A percentile compares a stretch with the other conserved stretches of the same genome.
Evolutionary conservation across 2,797 vertebrate genomes (phyloP).

Genomic region (Dryobates pubescens): DNA sequence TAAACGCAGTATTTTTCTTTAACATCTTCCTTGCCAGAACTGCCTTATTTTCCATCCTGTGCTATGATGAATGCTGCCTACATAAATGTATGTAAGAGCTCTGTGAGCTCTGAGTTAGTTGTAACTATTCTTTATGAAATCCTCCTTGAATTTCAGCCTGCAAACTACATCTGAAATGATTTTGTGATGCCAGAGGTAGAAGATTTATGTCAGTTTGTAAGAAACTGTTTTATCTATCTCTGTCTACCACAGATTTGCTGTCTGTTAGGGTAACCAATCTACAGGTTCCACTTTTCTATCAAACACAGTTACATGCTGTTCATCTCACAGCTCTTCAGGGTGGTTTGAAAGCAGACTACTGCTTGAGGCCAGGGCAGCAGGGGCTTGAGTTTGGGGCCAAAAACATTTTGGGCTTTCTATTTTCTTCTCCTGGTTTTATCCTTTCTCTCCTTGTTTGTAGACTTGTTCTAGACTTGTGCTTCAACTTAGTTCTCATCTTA

Average conservation of each 20-base stretch:
- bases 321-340: neutral
- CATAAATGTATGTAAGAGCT: neutral
- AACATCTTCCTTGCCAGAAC: neutral
- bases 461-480: neutral
- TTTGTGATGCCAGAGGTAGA: neutral
- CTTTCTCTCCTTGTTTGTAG: neutral
- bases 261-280: neutral
- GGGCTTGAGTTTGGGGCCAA: neutral
- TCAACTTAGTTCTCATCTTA: neutral
- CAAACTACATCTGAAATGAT: neutral
- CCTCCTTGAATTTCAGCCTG: neutral
- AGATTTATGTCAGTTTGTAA: neutral
- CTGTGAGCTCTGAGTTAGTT: neutral
- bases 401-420: fast-evolving
- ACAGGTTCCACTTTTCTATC: neutral
- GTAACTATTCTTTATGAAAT: neutral
- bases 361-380: neutral
- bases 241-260: neutral
- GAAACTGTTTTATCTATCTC: neutral
- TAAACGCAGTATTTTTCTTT: neutral
- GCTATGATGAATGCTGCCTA: neutral
- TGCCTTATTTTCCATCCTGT: neutral
- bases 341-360: fast-evolving
- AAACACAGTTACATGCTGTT: neutral
- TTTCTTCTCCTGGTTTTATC: neutral